Conservation (phyloP, 2,113 vertebrate species). For the Salvelinus sp. region DNA sequence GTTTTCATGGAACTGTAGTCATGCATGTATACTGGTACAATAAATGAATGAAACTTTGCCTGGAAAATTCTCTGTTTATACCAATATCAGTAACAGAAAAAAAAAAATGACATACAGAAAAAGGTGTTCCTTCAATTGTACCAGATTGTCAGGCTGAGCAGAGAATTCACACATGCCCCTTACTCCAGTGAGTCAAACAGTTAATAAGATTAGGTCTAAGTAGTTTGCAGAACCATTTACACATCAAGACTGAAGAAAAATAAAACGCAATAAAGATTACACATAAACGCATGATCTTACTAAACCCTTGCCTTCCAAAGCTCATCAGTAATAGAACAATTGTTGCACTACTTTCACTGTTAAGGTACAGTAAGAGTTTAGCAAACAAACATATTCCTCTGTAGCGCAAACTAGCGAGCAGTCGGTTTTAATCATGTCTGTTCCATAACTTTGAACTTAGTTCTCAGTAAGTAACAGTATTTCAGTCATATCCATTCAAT, state of each 20-base stretch:
- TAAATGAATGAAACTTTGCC: neutral
- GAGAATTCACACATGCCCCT: slow-evolving; percentile 18
- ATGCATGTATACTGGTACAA: neutral
- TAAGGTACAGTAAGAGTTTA: slow-evolving; percentile 19
- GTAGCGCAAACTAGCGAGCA: slow-evolving; percentile 20
- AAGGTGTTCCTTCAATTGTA: slow-evolving; percentile 8
- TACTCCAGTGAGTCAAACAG: neutral
- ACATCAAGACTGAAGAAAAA: neutral
- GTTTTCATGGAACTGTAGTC: neutral
- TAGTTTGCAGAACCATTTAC: neutral
- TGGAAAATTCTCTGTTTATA: neutral
- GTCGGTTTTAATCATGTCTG: neutral
- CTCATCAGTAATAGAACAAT: neutral
- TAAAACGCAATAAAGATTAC: neutral
- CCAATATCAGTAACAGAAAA: neutral
- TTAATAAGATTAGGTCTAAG: neutral
- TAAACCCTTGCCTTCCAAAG: neutral
- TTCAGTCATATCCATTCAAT: neutral
- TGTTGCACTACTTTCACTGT: neutral
- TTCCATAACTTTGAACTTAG: neutral
- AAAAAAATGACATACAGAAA: slow-evolving; percentile 13
- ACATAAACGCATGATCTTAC: neutral
- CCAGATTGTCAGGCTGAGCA: slow-evolving; percentile 54
- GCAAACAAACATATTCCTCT: slow-evolving; percentile 7
- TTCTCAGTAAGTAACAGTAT: neutral